Base-by-base conservation (phyloP, 2,113 vertebrate genomes). In the Sapayoa aenigma region DNA sequence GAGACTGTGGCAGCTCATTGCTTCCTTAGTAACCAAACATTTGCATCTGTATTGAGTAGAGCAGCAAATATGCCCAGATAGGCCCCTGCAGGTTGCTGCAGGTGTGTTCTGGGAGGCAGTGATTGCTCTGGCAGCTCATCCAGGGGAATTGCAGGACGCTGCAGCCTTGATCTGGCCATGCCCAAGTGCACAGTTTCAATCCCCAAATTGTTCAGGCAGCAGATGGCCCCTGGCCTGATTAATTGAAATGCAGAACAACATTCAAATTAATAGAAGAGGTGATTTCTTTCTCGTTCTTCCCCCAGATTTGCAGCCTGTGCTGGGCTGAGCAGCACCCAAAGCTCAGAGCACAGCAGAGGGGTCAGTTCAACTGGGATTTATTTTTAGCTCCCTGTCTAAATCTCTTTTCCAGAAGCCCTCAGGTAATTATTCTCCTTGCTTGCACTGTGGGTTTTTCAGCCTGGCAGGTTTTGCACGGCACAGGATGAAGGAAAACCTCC, bases 11-110 rank as follows among this genome's bases (percentile, higher is more conserved):
- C 86, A n/a, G 53, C 35, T 71, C 47, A 0, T 9, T 1, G 69
- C 93, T 95, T 75, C 89, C 87, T 84, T 92, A 50, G 89, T 33
- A 94, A 96, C 95, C 87, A 94, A 96, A 96, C 85, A 93, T 84
- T 84, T 56, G 82, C 77, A 13, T 56, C 56, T 10, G 77, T 50
- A 3, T 5, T 21, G 77, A 89, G 89, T 4, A 7, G 8, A 25
- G 91, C 65, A 18, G 80, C 69, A 90, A 77, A 67, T 4, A 59
- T 5, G 90, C 84, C 9, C 44, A 11, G 18, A 74, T 41, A 35
- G 63, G 91, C 47, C 75, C 9, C 4, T 35, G 9, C 87, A 78
- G 89, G 95, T 80, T 0, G 11, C 42, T 6, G 11, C 88, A 8
- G 93, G 89, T 4, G 65, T 9, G 76, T 0, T 25, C 23, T 2